Evolutionary conservation across 1,140 invertebrate species (phyloP).

Genomic region (Metopolophium dirhodum): DNA sequence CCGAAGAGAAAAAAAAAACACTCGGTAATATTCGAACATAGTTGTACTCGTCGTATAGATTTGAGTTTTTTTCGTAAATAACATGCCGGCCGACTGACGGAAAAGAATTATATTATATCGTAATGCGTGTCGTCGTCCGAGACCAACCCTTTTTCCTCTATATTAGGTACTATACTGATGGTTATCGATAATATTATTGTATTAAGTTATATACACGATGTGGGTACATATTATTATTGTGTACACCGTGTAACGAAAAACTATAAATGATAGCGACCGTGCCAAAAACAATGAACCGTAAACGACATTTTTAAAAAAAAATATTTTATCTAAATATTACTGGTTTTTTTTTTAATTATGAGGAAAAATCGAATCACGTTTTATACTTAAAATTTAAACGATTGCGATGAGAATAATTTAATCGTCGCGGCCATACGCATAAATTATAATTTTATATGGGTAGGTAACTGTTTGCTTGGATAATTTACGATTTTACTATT

Average conservation of each 20-base stretch:
- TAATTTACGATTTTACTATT: neutral
- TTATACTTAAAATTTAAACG: neutral
- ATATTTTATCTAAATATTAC: neutral
- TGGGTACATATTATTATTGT: neutral
- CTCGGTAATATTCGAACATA: neutral
- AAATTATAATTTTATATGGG: too few species aligned
- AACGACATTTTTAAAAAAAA: neutral
- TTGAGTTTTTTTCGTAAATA: slow-evolving; percentile 5
- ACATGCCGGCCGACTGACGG: neutral
- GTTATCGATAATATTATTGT: neutral
- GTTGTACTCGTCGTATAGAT: neutral
- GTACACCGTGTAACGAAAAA: neutral
- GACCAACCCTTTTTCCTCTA: neutral
- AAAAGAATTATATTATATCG: neutral
- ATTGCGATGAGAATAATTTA: neutral
- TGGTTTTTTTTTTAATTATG: neutral
- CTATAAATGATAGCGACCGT: neutral
- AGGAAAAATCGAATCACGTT: neutral
- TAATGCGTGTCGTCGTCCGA: neutral
- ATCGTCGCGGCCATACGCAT: neutral
- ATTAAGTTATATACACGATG: neutral
- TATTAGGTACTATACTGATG: neutral
- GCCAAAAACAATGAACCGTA: slow-evolving; percentile 14
- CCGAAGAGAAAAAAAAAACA: neutral
- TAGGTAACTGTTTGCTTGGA: neutral